Percentiles rank a stretch among this genome's conserved stretches.
These are phyloP conservation scores for Smittia sp. DNA, from an alignment of 2,888 invertebrate genomes.

Conservation along the genomic window DNA sequence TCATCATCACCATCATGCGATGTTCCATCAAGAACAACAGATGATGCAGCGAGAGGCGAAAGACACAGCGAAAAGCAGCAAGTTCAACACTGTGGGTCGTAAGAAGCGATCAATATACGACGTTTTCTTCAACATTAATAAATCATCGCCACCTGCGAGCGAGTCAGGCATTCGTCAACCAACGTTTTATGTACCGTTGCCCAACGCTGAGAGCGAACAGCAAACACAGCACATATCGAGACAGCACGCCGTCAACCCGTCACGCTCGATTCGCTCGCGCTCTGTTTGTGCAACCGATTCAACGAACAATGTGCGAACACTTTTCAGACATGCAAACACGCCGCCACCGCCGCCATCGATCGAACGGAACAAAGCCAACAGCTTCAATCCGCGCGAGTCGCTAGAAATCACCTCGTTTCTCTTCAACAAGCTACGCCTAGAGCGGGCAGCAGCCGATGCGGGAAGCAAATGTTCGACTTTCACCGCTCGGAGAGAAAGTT, in stretches of 20 bases:
- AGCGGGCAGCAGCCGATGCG: not conserved
- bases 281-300: slow-evolving; percentile 35
- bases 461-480: slow-evolving; percentile 19
- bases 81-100: slow-evolving; percentile 39
- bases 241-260: not conserved
- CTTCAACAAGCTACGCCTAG: slow-evolving; percentile 19
- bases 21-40: slow-evolving; percentile 39
- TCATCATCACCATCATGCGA: slow-evolving; percentile 36
- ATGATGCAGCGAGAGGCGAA: slow-evolving; percentile 30
- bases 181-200: slow-evolving; percentile 72
- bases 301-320: not conserved
- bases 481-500: not conserved
- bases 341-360: not conserved
- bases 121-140: slow-evolving; percentile 42
- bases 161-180: slow-evolving; percentile 49
- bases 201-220: slow-evolving; percentile 44
- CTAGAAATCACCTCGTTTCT: slow-evolving; percentile 34
- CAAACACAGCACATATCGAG: not conserved
- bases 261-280: slow-evolving; percentile 33
- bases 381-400: slow-evolving; percentile 37
- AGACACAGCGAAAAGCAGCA: slow-evolving; percentile 41
- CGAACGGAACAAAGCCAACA: slow-evolving; percentile 24
- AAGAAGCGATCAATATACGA: slow-evolving; percentile 40
- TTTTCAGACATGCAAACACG: not conserved
- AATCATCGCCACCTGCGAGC: slow-evolving; percentile 39